Evolutionary conservation across 2,113 vertebrate species (phyloP), one percentile per base, ranked within the genome.

Genomic region (Aldabrachelys gigantea): DNA sequence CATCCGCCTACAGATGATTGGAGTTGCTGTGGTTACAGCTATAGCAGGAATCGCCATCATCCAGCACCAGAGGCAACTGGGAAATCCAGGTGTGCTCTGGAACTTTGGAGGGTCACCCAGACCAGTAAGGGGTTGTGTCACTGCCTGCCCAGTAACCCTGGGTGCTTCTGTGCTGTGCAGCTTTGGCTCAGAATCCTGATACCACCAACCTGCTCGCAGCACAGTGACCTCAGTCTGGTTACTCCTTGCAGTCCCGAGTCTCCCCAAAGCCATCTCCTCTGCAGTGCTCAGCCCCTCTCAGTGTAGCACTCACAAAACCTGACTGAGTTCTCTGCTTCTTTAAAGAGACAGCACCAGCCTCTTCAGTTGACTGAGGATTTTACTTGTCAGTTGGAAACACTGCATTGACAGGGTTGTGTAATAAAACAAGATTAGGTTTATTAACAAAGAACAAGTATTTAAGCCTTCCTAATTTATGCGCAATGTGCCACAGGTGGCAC

Each of bases 1-100:
- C 97, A 99, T 99, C 91, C 99, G 99, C 38, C 97, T 99, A 87
- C 99, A 99, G 98, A 98, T 99, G 98, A 99, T 99, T 53, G 99
- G 99, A 2, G 99, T 99, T 0, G 92, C 96, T 2, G 98, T 99
- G 94, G 98, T 99, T 93, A 99, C 99, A 0, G 96, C 98, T 89
- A 98, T 99, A 8, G 98, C 98, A 1, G 96, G 96, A 85, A 98
- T 99, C 8, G 99, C 99, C 10, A 98, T 99, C 56, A 92, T 99
- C 38, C 99, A 99, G 97, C 99, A 99, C 96, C 98, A 98, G 96
- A 97, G 97, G 59, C 96, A 98, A 86, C 94, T 98, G 2, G 98
- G 99, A 3, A 98, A 99, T 94, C 99, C 99, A 97, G 99, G 99
- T 99, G 87, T 56, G 52, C 10, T 89, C 62, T 31, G 16, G 38